Evolutionary conservation across 2,113 vertebrate species (phyloP), one percentile per base, ranked within the genome.

Genomic region (Ochotona princeps): DNA sequence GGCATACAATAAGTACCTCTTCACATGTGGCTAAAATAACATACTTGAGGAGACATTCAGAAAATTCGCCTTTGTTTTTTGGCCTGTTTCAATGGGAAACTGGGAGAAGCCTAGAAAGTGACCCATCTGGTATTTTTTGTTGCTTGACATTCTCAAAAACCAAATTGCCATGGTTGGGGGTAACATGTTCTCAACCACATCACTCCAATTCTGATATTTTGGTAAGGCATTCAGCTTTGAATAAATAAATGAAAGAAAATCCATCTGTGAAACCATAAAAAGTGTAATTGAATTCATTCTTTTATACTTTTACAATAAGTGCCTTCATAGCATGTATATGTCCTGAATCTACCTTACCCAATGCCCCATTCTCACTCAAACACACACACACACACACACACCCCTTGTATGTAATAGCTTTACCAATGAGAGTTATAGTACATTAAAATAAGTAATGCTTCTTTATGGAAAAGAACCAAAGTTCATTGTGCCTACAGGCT

Each of bases 241-340:
- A 78, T 70, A 88, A 87, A 89, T 38, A 78, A 35, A 65, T 74
- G 35, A 47, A 88, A 78, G 30, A 20, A 32, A 76, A 87, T 69
- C 12, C 32, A 25, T 67, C 35, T 13, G 75, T 69, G 32, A 89
- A 65, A 35, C 30, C 87, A 3, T 2, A 25, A 54, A 92, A 54
- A 66, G 21, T 57, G 32, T 12, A 78, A 83, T 65, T 93, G 66
- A 44, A 5, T 63, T 47, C 74, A 73, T 66, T 13, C 14, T 15
- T 49, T 67, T 44, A 44, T 44, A 44, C 38, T 76, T 87, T 47
- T 69, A 32, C 30, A 91, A 1, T 20, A 44, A 15, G 5, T n/a
- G 2, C 15, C 20, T 51, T 51, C 1, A 26, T 21, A 60, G 6
- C 28, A 13, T 23, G 49, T 21, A 14, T 14, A 28, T 21, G 30